Evolutionary conservation across 2,113 vertebrate genomes (phyloP).

Genomic region (Sinosuthora webbiana): DNA sequence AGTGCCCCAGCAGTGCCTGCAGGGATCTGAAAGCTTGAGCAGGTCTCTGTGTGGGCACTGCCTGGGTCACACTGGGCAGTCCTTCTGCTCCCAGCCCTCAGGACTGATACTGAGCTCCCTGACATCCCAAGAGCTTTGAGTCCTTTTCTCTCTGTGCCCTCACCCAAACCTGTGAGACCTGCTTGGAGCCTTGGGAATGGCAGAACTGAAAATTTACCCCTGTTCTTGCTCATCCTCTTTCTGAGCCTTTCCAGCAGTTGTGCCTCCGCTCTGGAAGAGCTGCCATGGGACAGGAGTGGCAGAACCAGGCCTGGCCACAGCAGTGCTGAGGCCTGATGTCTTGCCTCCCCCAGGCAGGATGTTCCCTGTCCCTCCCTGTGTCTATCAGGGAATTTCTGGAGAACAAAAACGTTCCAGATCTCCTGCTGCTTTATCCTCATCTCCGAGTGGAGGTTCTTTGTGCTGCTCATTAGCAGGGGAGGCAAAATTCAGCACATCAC

Average conservation of each 20-base stretch:
- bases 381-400: background rate
- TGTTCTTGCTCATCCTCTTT: background rate
- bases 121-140: rapidly evolving
- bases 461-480: background rate
- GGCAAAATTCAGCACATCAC: background rate
- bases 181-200: background rate
- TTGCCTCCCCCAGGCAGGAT: background rate
- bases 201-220: background rate
- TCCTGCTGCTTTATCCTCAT: background rate
- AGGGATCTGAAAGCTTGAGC: background rate
- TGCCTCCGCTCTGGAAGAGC: background rate
- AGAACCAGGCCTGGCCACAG: background rate
- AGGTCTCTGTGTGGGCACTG: background rate
- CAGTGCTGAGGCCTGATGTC: background rate
- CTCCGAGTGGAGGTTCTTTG: background rate
- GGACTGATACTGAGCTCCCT: background rate
- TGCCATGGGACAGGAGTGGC: background rate
- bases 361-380: background rate
- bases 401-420: background rate
- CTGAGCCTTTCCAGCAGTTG: background rate
- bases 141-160: background rate
- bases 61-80: background rate
- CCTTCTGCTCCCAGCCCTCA: background rate
- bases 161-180: background rate
- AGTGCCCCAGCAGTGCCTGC: background rate